Evolutionary conservation across 2,113 vertebrate genomes (phyloP).

Genomic region (Vulpes vulpes): DNA sequence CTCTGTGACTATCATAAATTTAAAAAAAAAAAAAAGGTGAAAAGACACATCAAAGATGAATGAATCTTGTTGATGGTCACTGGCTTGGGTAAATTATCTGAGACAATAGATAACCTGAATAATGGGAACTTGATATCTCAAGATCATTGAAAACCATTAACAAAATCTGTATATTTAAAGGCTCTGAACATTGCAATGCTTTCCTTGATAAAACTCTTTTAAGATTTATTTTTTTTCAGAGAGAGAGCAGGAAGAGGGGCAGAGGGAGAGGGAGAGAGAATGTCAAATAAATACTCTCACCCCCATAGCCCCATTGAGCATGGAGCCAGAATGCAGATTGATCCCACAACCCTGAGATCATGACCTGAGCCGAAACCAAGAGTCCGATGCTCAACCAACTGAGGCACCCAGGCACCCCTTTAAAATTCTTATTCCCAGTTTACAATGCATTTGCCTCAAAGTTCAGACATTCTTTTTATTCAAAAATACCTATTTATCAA

Average conservation of each 20-base stretch:
- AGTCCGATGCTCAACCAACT: background rate
- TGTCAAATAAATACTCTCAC: background rate
- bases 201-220: slow-evolving; percentile 20
- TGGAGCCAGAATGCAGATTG: background rate
- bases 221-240: background rate
- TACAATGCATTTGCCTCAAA: background rate
- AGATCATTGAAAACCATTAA: background rate
- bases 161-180: slow-evolving; percentile 16
- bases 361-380: background rate
- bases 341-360: background rate
- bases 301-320: background rate
- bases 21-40: background rate
- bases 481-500: slow-evolving; percentile 27
- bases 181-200: background rate
- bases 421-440: background rate
- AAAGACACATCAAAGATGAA: background rate
- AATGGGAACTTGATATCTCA: background rate
- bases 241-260: background rate
- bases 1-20: too few species aligned
- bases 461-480: slow-evolving; percentile 13
- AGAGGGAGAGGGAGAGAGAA: background rate
- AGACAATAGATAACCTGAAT: background rate
- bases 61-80: background rate
- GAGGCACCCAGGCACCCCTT: background rate
- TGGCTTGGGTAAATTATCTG: background rate